Conservation (phyloP, 2,113 vertebrate genomes). For the Melanerpes aurifrons region DNA sequence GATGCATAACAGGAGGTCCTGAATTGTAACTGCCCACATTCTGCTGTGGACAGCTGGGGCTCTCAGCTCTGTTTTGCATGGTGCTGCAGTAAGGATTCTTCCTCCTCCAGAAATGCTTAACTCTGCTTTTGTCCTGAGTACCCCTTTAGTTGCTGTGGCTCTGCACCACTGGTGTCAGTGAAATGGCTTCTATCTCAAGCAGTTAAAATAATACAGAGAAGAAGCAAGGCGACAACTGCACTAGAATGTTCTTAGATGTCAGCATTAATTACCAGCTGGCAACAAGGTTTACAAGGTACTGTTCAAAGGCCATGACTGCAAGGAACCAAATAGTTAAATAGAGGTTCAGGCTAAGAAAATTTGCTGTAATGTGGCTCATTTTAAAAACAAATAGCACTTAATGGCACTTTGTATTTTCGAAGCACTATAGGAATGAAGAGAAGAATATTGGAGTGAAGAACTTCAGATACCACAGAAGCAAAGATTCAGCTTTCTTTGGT, state of each 20-base stretch:
- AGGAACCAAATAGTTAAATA: not conserved
- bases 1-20: not conserved
- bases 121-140: not conserved
- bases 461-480: not conserved
- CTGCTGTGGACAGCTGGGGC: not conserved
- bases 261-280: not conserved
- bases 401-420: not conserved
- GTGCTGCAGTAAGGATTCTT: not conserved
- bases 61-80: not conserved
- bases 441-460: not conserved
- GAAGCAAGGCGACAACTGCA: not conserved
- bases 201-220: not conserved
- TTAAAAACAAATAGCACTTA: not conserved
- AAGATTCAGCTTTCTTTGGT: not conserved
- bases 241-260: not conserved
- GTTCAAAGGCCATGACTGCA: not conserved
- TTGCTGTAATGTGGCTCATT: not conserved
- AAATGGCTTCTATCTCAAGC: not conserved
- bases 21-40: not conserved
- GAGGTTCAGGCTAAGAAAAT: not conserved
- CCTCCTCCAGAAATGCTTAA: not conserved
- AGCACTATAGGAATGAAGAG: not conserved
- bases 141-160: not conserved
- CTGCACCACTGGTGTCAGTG: not conserved
- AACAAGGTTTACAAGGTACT: not conserved